Evolutionary conservation across 2,797 vertebrate genomes (phyloP).

Genomic region (Lithobates pipiens): DNA sequence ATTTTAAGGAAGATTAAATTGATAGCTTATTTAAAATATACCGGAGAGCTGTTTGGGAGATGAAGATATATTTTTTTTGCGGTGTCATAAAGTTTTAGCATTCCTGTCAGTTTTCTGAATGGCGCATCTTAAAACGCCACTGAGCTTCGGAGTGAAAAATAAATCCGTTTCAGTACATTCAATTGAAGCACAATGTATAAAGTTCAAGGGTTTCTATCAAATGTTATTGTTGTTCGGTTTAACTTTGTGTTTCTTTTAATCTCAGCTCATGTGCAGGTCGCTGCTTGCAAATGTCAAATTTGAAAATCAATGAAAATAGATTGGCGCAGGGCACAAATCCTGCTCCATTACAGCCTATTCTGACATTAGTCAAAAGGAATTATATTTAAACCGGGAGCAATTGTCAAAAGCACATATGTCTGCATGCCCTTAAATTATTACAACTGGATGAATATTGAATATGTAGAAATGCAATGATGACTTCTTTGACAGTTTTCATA

Average conservation of each 20-base stretch:
- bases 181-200: constrained; percentile 38
- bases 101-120: constrained; percentile 27
- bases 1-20: constrained; percentile 47
- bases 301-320: not conserved
- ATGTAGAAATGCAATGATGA: no score
- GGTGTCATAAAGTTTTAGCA: constrained; percentile 39
- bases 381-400: not conserved
- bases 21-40: constrained; percentile 37
- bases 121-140: constrained; percentile 3
- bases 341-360: not conserved
- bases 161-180: constrained; percentile 31
- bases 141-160: constrained; percentile 9
- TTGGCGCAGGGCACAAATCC: not conserved
- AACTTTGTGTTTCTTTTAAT: constrained; percentile 31
- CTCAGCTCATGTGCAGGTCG: not conserved
- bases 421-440: not conserved
- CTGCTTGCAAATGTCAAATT: constrained; percentile 1
- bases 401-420: not conserved
- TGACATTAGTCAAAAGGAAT: not conserved
- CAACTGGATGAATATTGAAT: no score
- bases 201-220: constrained; percentile 41
- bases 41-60: constrained; percentile 16
- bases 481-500: no score
- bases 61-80: constrained; percentile 41
- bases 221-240: constrained; percentile 36